Conservation (phyloP, 2,113 vertebrate species). For the Fregata magnificens region DNA sequence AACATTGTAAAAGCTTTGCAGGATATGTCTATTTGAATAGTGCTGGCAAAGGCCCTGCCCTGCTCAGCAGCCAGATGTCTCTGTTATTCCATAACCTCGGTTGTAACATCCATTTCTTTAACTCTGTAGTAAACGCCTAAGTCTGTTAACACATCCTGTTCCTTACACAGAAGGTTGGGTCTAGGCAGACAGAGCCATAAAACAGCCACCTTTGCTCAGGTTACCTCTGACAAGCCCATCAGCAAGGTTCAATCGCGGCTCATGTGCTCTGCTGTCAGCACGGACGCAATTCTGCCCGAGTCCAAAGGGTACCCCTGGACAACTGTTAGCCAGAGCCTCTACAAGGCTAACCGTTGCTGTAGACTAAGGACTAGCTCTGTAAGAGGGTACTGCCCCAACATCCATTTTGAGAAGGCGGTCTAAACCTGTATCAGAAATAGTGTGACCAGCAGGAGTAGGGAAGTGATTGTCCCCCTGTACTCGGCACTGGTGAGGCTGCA, state of each 20-base stretch:
- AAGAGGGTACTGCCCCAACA: background rate
- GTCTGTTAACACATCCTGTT: background rate
- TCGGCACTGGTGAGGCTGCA: background rate
- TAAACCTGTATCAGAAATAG: background rate
- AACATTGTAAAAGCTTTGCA: background rate
- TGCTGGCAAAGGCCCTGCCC: background rate
- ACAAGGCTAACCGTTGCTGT: background rate
- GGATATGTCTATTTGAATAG: background rate
- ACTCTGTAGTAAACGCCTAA: background rate
- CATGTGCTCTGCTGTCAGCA: background rate
- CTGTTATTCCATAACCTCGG: background rate
- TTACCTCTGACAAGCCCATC: background rate
- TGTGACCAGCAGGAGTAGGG: background rate
- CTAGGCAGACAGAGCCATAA: background rate
- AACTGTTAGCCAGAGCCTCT: background rate
- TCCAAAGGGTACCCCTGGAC: background rate
- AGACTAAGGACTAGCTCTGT: background rate
- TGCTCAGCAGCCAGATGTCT: background rate
- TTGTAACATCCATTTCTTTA: background rate
- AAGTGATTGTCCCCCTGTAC: background rate
- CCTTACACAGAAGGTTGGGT: background rate
- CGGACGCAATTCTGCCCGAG: background rate
- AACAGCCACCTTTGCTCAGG: background rate
- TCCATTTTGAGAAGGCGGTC: background rate
- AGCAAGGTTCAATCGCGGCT: background rate